Evolutionary conservation across 2,888 invertebrate genomes (phyloP), one percentile per base, ranked within the genome.

Genomic region (Agonopterix alstromeriana): DNA sequence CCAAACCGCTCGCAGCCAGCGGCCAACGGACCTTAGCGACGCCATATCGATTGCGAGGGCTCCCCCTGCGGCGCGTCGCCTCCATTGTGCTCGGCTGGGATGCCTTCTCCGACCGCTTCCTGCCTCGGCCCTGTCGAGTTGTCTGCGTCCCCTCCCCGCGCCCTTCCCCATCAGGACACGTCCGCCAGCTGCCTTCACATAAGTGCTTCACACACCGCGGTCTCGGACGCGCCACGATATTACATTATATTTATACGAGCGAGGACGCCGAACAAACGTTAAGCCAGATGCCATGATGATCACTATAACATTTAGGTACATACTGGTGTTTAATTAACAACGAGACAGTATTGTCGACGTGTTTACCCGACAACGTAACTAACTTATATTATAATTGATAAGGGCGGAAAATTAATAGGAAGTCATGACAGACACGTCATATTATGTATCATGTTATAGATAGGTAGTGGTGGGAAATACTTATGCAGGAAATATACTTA

Each of bases 11-110:
- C 83, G 69, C 85, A 84, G 78, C 86, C 85, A 84, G 78, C 86
- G 86, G 82, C 87, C 86, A 86, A 76, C 86, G 88, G 89, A 88
- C 87, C 88, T 88, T 88, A 87, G 87, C 88, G 86, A 81, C 86
- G 87, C 81, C 80, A 88, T 87, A 89, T 89, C 88, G 89, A 89
- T 89, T 88, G 87, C 86, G 84, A 86, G 83, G 86, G 84, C 84
- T 86, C 86, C 87, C 87, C 87, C 84, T 86, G 86, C 83, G 83
- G 82, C 84, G 84, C 86, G 83, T 75, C 75, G 81, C 79, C 79
- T 76, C 80, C 84, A 82, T 85, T 84, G 84, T 86, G 75, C 83
- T 82, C 82, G 69, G 69, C 72, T 79, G 82, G 82, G 86, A 85
- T 85, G 83, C 84, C 84, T 83, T 82, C 85, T 82, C 82, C 74